A percentile compares a stretch with the other conserved stretches of the same genome.
These are phyloP conservation scores for Trematomus loennbergii DNA, from an alignment of 2,113 vertebrate species.

Conservation along the genomic window DNA sequence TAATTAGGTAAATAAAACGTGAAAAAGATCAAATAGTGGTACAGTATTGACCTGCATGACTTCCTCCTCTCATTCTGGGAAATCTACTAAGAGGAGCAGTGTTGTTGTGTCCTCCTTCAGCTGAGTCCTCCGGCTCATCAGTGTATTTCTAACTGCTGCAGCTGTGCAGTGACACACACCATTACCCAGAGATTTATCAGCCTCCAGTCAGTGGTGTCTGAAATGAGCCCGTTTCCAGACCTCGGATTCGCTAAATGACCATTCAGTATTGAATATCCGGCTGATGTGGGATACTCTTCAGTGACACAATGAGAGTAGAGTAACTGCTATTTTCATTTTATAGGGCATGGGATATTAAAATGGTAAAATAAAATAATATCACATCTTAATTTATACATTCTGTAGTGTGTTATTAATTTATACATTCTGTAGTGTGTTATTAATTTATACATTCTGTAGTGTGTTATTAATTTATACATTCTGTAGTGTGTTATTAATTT, in stretches of 20 bases:
- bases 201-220: neutral
- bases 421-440: too few relatives aligned
- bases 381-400: neutral
- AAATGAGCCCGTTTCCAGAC: slow-evolving; percentile 13
- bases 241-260: neutral
- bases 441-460: too few relatives aligned
- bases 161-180: neutral
- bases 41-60: neutral
- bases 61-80: neutral
- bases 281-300: neutral
- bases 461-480: neutral
- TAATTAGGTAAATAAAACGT: neutral
- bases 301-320: neutral
- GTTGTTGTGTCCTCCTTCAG: neutral
- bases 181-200: slow-evolving; percentile 18
- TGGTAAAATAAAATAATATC: neutral
- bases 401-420: too few relatives aligned
- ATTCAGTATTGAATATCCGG: neutral
- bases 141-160: neutral
- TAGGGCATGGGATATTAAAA: neutral
- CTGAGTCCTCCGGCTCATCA: neutral
- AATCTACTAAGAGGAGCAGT: neutral
- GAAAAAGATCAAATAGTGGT: neutral
- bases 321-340: neutral
- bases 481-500: too few relatives aligned